A percentile compares a stretch with the other conserved stretches of the same genome.
Conservation (phyloP, 2,797 vertebrate species). For the Loris lydekkerianus region DNA sequence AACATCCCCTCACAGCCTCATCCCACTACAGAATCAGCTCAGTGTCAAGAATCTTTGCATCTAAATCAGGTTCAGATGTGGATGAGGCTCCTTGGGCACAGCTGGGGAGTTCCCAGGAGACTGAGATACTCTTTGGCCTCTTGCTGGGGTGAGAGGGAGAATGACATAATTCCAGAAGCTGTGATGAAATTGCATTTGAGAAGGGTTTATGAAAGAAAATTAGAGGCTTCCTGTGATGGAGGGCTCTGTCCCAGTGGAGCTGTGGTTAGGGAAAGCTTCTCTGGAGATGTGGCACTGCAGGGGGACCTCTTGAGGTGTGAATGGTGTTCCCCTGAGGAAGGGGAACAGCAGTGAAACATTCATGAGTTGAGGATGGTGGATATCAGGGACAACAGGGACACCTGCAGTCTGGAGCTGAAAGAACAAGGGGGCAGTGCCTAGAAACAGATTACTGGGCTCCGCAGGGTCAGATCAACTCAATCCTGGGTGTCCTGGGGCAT, state of each 20-base stretch:
- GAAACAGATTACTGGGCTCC: neutral
- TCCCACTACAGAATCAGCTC: neutral
- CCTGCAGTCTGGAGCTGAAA: neutral
- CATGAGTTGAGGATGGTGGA: neutral
- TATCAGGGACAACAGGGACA: neutral
- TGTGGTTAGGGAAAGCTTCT: neutral
- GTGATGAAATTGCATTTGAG: neutral
- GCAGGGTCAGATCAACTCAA: neutral
- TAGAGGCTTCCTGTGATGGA: neutral
- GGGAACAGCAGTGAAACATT: neutral
- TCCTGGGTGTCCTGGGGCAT: neutral
- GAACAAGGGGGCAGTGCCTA: neutral
- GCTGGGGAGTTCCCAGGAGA: neutral
- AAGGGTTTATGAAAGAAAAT: neutral
- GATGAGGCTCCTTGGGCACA: neutral
- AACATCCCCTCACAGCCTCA: neutral
- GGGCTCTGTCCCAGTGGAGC: neutral
- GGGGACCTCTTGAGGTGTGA: neutral
- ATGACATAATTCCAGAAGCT: neutral
- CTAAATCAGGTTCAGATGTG: neutral
- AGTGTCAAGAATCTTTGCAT: neutral
- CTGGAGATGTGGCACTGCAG: neutral
- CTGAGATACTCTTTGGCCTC: neutral
- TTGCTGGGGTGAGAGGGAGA: neutral
- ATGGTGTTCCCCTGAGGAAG: neutral